phyloP scores from a whole-genome alignment of 2,888 invertebrate species.

The Heliconius charithonia region DNA sequence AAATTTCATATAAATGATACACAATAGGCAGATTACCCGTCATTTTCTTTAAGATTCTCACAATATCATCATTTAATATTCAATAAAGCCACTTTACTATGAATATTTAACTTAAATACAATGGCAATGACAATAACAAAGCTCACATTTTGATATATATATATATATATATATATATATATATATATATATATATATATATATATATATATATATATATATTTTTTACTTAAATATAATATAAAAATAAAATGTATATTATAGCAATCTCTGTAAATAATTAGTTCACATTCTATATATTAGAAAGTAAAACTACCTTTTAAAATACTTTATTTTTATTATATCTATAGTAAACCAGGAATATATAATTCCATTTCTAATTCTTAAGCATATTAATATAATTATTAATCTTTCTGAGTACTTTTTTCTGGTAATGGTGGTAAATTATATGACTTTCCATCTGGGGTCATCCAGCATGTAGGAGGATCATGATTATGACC shows the following conservation, averaged over 20 bases:
- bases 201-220: constrained; percentile 2
- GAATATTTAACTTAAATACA: not conserved
- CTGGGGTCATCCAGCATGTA: constrained; percentile 80
- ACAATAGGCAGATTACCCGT: not conserved
- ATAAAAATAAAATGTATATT: constrained; percentile 19
- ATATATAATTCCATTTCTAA: constrained; percentile 1
- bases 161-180: too few species aligned
- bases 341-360: not conserved
- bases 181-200: too few species aligned
- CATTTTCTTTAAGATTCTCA: constrained; percentile 7
- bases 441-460: constrained; percentile 76
- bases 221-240: constrained; percentile 12
- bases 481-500: constrained; percentile 79
- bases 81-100: not conserved
- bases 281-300: not conserved
- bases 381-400: not conserved
- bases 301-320: constrained; percentile 18
- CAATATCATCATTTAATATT: not conserved
- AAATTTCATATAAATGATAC: not conserved
- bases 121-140: constrained; percentile 5
- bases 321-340: constrained; percentile 21
- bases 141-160: not conserved
- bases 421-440: constrained; percentile 71
- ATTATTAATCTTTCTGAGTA: constrained; percentile 49
- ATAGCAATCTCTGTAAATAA: constrained; percentile 32